Percentiles rank a stretch among this genome's conserved stretches.
Conservation (phyloP, 2,797 vertebrate genomes). For the Ceyx erithaca region DNA sequence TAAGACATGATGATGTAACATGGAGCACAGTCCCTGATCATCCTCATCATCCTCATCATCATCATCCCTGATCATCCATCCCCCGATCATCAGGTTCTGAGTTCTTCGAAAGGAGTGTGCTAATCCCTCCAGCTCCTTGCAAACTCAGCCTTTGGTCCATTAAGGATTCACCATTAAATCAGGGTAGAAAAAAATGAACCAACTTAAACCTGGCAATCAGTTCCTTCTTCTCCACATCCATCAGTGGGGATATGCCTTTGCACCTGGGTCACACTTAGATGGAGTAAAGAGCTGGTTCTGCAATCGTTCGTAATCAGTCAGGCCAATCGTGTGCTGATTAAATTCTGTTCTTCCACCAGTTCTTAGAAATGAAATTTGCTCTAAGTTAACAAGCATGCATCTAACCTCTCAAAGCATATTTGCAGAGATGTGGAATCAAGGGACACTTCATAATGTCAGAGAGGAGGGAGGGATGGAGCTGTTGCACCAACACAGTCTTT, state of each 20-base stretch:
- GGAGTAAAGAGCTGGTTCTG: background rate
- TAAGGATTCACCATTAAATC: background rate
- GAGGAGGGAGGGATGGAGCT: background rate
- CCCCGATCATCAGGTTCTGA: background rate
- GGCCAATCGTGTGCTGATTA: background rate
- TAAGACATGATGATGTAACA: background rate
- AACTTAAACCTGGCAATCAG: background rate
- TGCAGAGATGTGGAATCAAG: conserved; percentile 19
- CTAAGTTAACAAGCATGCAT: conserved; percentile 27
- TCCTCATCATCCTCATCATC: background rate
- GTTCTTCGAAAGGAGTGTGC: background rate
- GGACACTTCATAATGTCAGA: background rate
- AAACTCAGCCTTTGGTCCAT: background rate
- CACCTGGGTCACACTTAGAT: background rate
- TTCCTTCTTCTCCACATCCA: background rate
- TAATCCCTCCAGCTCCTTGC: background rate
- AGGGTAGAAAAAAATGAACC: background rate
- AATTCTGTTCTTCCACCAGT: background rate
- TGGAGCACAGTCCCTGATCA: background rate
- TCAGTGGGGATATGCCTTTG: background rate
- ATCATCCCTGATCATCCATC: background rate
- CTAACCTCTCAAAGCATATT: background rate
- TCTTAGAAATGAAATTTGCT: conserved; percentile 47
- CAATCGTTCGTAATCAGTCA: background rate
- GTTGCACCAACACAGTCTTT: background rate